Evolutionary conservation across 2,797 vertebrate species (phyloP).

Genomic region (Muscicapa striata): DNA sequence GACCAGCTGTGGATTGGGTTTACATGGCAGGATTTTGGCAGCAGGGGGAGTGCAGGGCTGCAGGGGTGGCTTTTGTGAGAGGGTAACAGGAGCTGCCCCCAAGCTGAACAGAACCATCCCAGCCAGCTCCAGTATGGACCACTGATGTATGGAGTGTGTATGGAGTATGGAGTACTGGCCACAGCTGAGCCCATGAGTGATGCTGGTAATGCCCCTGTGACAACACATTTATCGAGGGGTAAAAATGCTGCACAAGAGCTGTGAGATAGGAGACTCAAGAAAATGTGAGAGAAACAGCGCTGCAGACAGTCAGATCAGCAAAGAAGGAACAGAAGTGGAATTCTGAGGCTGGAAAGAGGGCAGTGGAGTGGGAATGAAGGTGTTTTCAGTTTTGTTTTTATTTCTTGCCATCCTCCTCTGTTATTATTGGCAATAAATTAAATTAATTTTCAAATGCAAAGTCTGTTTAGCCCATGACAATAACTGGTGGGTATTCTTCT

Average conservation of each 20-base stretch:
- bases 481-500: background rate
- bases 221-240: accelerated
- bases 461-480: background rate
- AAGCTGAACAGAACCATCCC: background rate
- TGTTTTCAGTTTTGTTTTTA: background rate
- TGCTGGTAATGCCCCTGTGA: background rate
- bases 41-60: accelerated
- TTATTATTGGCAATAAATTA: background rate
- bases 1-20: background rate
- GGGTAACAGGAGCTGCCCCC: background rate
- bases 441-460: background rate
- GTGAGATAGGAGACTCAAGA: background rate
- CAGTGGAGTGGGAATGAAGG: background rate
- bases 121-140: background rate
- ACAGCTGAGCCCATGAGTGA: background rate
- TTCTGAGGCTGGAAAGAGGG: background rate
- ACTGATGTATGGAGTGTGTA: background rate
- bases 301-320: background rate
- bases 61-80: background rate
- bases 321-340: background rate
- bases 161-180: too few species aligned
- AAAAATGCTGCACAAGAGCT: background rate
- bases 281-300: background rate
- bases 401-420: background rate
- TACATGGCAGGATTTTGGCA: background rate